phyloP scores from a whole-genome alignment of 2,888 invertebrate genomes.

The Dione juno region DNA sequence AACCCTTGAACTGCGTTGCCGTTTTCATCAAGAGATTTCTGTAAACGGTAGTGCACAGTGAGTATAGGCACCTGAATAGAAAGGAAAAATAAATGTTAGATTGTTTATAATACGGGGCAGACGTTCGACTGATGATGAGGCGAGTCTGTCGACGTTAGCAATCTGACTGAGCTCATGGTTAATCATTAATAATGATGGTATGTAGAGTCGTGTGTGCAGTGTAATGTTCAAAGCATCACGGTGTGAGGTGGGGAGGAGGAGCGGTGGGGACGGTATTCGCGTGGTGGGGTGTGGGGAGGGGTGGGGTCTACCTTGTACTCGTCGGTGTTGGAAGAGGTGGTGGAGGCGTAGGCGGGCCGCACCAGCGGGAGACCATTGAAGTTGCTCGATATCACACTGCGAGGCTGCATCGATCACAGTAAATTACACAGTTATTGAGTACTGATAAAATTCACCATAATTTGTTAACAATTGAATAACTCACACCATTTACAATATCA shows the following conservation, averaged over 20 bases:
- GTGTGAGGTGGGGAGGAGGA: constrained; percentile 38
- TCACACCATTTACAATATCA: constrained; percentile 17
- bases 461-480: not conserved
- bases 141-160: constrained; percentile 27
- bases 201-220: constrained; percentile 5
- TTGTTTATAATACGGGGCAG: constrained; percentile 47
- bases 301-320: constrained; percentile 68
- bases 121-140: constrained; percentile 25
- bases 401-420: constrained; percentile 60
- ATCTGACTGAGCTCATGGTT: constrained; percentile 17
- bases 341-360: constrained; percentile 65
- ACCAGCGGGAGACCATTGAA: constrained; percentile 72
- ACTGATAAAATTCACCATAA: constrained; percentile 6
- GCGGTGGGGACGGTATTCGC: too few relatives aligned
- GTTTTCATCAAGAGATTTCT: constrained; percentile 91
- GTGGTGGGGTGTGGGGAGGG: constrained; percentile 62
- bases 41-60: constrained; percentile 61
- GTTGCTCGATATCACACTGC: constrained; percentile 67
- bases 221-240: constrained; percentile 15
- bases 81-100: constrained; percentile 53
- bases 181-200: constrained; percentile 6
- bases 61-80: constrained; percentile 54
- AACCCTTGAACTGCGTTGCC: constrained; percentile 88
- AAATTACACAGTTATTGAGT: constrained; percentile 40
- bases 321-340: constrained; percentile 54